Base-by-base conservation (phyloP, 2,797 vertebrate genomes). In the Thaleichthys pacificus region DNA sequence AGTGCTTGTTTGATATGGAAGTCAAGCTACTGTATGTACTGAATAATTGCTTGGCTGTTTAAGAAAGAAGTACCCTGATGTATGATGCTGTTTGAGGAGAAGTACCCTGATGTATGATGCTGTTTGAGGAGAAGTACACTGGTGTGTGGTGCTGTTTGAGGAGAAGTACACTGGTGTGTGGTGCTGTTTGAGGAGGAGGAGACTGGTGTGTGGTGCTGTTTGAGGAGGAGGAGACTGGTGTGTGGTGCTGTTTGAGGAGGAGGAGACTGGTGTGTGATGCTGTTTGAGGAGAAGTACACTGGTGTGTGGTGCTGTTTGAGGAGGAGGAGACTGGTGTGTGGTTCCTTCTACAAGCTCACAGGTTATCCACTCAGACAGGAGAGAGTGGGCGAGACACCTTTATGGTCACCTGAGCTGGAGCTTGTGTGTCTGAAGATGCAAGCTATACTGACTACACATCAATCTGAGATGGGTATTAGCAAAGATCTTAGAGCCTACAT, bases 401-500 rank as follows among this genome's bases (percentile, higher is more conserved):
- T 35, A 12, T 17, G 15, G 47, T 51, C 47, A 51, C 47, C 7
- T 0, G 26, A 28, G 66, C 12, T 26, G 5, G 15, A 77, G 56
- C 74, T 51, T 60, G 61, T 61, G 68, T 51, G 26, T 69, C 15
- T n/a, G 51, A 54, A 12, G 75, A 77, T 71, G 67, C 14, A 61
- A n/a, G 8, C 30, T 60, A 73, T 30, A 49, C 7, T 26, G 75
- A 61, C 30, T 1, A 21, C 26, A 30, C 56, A 32, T 61, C 12
- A 57, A 76, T 66, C 30, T 19, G 51, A 54, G 51, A 54, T 54
- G 51, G 51, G 51, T n/a, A 54, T 54, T 54, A 17, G 51, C 51
- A 19, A 54, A 7, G 51, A 54, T n/a, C 51, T n/a, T 54, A 17
- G 15, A 54, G 14, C 17, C 19, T 17, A 1, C 3, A 3, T n/a